phyloP scores from a whole-genome alignment of 2,797 vertebrate species.

The Diplodus sargus region DNA sequence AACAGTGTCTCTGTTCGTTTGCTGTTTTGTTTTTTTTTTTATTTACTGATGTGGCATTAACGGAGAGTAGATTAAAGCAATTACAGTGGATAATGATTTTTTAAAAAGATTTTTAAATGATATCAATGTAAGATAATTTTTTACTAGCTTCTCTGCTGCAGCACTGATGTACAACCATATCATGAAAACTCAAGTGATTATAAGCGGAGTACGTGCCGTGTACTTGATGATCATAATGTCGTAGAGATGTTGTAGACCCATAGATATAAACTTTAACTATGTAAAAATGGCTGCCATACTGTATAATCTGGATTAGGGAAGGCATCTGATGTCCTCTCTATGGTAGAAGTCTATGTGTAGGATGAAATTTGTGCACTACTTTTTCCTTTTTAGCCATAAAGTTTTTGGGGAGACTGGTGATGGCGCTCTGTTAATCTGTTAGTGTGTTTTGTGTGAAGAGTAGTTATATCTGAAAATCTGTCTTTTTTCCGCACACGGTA shows the following conservation, averaged over 20 bases:
- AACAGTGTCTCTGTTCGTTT: conserved; percentile 69
- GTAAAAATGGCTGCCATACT: conserved; percentile 74
- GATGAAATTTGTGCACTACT: conserved; percentile 77
- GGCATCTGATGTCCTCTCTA: conserved; percentile 67
- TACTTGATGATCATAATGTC: conserved; percentile 69
- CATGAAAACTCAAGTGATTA: conserved; percentile 53
- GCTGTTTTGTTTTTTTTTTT: conserved; percentile 72
- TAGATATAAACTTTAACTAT: conserved; percentile 71
- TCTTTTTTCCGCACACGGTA: conserved; percentile 57
- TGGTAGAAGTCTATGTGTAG: conserved; percentile 75
- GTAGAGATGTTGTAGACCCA: conserved; percentile 65
- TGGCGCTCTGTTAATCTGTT: conserved; percentile 73
- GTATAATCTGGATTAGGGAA: conserved; percentile 72
- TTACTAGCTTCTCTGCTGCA: conserved; percentile 93
- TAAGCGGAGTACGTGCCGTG: conserved; percentile 38
- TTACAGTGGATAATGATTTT: conserved; percentile 83
- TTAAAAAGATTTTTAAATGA: conserved; percentile 86
- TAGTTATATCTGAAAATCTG: conserved; percentile 65
- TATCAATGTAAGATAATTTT: conserved; percentile 89
- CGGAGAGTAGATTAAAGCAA: conserved; percentile 64
- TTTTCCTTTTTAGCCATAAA: conserved; percentile 75
- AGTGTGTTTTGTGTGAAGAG: conserved; percentile 76
- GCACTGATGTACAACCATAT: conserved; percentile 69
- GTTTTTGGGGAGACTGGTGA: conserved; percentile 64
- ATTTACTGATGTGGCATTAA: conserved; percentile 71